These are phyloP conservation scores for Brachionus rubens DNA, from an alignment of 1,140 invertebrate genomes.

Conservation along the genomic window DNA sequence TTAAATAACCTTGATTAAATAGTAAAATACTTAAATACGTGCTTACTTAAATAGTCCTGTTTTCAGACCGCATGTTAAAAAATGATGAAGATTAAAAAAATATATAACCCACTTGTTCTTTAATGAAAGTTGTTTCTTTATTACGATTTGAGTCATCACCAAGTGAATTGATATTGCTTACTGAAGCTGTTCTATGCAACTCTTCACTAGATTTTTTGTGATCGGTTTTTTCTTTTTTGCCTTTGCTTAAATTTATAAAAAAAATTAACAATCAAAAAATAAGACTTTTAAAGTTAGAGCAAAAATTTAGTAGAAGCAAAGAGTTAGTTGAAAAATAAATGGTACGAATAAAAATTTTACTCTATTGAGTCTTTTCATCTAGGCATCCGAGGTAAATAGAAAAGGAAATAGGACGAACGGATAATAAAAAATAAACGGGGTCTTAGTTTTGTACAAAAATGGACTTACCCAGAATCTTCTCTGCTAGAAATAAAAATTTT, in stretches of 20 bases:
- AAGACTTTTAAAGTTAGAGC: no score
- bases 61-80: background rate
- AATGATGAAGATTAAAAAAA: background rate
- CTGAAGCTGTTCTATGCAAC: background rate
- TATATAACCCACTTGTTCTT: conserved; percentile 7
- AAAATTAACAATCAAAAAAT: no score
- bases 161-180: background rate
- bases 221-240: conserved; percentile 2
- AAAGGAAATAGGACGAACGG: no score
- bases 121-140: conserved; percentile 6
- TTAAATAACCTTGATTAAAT: no score
- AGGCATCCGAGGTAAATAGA: no score
- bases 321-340: no score
- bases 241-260: conserved; percentile 13
- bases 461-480: conserved; percentile 32
- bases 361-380: no score
- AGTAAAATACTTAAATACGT: no score
- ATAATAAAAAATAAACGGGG: background rate
- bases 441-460: background rate
- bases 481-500: background rate
- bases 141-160: background rate
- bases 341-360: no score
- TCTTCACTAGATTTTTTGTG: conserved; percentile 26
- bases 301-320: no score
- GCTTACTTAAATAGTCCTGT: no score